Percentiles rank a stretch among this genome's conserved stretches.
Evolutionary conservation across 2,797 vertebrate genomes (phyloP).

Genomic region (Tadarida brasiliensis): DNA sequence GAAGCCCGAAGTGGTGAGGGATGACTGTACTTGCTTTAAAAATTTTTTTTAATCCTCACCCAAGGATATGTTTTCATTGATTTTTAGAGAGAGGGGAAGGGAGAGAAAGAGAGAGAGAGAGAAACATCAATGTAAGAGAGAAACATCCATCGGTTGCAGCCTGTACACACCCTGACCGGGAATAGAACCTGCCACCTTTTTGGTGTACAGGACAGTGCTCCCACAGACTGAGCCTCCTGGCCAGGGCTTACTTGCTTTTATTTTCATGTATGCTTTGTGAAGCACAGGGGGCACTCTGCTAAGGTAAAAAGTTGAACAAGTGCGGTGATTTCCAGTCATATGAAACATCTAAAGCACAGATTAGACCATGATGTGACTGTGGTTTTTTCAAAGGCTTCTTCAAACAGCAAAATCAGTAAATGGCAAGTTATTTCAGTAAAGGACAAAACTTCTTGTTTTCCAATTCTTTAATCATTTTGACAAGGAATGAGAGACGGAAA

Average conservation of each 20-base stretch:
- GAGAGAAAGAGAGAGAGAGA: not conserved
- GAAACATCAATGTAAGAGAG: not conserved
- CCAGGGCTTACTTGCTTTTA: not conserved
- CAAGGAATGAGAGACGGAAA: not conserved
- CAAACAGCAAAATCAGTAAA: not conserved
- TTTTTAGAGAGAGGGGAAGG: not conserved
- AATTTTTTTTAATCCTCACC: not conserved
- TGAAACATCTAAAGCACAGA: not conserved
- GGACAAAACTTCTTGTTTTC: slow-evolving; percentile 3
- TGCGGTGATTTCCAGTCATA: not conserved
- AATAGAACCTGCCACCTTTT: not conserved
- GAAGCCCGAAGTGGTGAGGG: too few species aligned
- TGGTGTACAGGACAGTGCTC: not conserved
- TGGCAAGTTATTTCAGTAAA: not conserved
- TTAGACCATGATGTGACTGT: not conserved
- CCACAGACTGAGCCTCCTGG: not conserved
- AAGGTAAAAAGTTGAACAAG: not conserved
- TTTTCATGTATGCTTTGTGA: not conserved
- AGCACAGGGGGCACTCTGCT: not conserved
- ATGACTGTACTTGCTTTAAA: not conserved
- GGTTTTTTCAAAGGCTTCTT: not conserved
- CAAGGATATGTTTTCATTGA: not conserved
- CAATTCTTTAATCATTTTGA: not conserved
- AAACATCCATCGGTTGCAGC: not conserved
- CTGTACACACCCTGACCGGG: not conserved